Percentiles rank a stretch among this genome's conserved stretches.
Evolutionary conservation across 2,888 invertebrate genomes (phyloP).

Genomic region (Agriotes lineatus): DNA sequence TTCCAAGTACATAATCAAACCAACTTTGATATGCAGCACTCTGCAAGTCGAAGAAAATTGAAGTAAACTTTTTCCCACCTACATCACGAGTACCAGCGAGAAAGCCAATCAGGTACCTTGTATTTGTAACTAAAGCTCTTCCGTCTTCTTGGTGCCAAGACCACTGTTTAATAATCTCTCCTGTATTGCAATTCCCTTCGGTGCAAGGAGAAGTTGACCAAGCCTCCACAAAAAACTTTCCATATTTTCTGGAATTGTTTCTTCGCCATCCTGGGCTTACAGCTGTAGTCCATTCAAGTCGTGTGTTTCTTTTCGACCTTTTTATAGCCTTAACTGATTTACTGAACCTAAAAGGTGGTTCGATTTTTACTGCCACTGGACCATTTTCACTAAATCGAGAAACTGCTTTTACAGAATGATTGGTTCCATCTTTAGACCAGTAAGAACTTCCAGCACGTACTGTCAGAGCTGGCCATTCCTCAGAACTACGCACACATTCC

Average conservation of each 20-base stretch:
- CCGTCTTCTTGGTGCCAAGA: not conserved
- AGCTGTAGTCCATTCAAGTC: not conserved
- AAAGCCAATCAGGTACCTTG: not conserved
- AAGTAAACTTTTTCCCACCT: not conserved
- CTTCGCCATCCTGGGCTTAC: not conserved
- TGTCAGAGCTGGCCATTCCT: not conserved
- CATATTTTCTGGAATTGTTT: not conserved
- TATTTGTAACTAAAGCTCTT: not conserved
- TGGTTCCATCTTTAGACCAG: conserved; percentile 4
- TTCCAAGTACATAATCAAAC: not conserved
- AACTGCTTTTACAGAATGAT: not conserved
- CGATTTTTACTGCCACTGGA: not conserved
- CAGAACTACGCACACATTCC: not conserved
- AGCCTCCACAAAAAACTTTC: not conserved
- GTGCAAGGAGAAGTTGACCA: conserved; percentile 2
- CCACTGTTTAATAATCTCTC: not conserved
- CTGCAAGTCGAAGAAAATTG: not conserved
- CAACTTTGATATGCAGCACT: not conserved
- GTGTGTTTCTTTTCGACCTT: no score
- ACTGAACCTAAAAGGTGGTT: not conserved
- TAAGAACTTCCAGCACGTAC: conserved; percentile 15
- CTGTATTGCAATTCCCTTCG: not conserved
- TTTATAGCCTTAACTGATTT: not conserved
- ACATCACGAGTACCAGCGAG: not conserved
- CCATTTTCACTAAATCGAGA: not conserved